These are phyloP conservation scores for Ibycter americanus DNA, from an alignment of 2,797 vertebrate species.

Conservation along the genomic window DNA sequence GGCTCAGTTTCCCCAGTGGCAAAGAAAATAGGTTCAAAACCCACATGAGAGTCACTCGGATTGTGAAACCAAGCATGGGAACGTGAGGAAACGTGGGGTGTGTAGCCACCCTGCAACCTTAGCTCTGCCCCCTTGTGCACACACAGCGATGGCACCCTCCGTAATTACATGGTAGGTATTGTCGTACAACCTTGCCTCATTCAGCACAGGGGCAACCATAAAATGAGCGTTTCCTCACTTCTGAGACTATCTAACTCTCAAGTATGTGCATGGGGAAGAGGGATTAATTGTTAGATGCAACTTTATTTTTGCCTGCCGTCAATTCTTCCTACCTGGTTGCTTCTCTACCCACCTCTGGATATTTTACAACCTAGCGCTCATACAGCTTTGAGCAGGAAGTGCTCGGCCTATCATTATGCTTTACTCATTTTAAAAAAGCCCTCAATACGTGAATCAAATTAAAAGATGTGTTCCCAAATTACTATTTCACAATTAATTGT, in stretches of 20 bases:
- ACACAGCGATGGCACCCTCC: neutral
- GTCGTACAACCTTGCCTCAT: neutral
- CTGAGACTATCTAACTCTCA: neutral
- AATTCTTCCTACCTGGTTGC: neutral
- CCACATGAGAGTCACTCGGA: fast-evolving
- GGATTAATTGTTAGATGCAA: neutral
- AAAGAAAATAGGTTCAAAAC: neutral
- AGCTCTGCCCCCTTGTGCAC: neutral
- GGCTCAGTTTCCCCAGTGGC: neutral
- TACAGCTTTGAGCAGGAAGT: neutral
- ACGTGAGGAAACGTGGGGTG: neutral
- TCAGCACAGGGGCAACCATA: neutral
- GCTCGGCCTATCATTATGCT: neutral
- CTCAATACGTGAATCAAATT: neutral
- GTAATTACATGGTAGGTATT: neutral
- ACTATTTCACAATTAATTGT: neutral
- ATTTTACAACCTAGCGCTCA: neutral
- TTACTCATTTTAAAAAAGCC: neutral
- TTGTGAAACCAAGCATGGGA: neutral
- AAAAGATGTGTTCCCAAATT: neutral
- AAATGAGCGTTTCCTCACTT: neutral
- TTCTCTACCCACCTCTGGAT: neutral
- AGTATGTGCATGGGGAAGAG: neutral
- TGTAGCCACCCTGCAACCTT: neutral
- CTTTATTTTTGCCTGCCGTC: neutral